Evolutionary conservation across 1,140 invertebrate species (phyloP).

Genomic region (Caenorhabditis elegans): WBcel235 BX284605.5:10392501-10393000

Average conservation of each 20-base stretch:
- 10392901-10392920: neutral
- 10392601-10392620: neutral
- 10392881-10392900: neutral
- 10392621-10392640: neutral
- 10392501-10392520: neutral
- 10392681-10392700: neutral
- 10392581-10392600: neutral
- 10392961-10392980: neutral
- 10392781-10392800: neutral
- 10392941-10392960: neutral
- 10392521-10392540: neutral
- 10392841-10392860: constrained; percentile 12
- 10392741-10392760: neutral
- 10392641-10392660: constrained; percentile 6
- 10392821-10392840: constrained; percentile 9
- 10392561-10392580: neutral
- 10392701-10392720: constrained; percentile 1
- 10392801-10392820: neutral
- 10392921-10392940: constrained; percentile 7
- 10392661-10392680: neutral
- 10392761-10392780: neutral
- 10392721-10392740: constrained; percentile 6
- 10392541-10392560: neutral
- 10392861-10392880: neutral
- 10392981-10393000: neutral